phyloP scores from a whole-genome alignment of 2,113 vertebrate genomes.

The Mustelus asterias region DNA sequence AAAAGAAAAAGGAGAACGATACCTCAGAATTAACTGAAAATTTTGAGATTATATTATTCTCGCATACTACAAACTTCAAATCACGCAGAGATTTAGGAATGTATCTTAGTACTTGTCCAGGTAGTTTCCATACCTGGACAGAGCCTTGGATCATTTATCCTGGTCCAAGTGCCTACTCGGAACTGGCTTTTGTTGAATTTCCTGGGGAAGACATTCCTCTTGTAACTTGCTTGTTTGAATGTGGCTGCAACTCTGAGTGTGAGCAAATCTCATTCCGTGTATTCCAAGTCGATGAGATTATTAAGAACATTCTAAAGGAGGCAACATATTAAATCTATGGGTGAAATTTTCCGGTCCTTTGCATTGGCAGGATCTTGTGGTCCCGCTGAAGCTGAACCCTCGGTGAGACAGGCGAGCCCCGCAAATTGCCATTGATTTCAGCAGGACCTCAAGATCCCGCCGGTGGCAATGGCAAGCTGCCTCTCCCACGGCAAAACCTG shows the following conservation, averaged over 20 bases:
- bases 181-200: slow-evolving; percentile 64
- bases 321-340: neutral
- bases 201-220: slow-evolving; percentile 50
- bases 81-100: slow-evolving; percentile 68
- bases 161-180: slow-evolving; percentile 81
- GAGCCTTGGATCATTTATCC: slow-evolving; percentile 64
- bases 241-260: slow-evolving; percentile 51
- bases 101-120: slow-evolving; percentile 69
- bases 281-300: slow-evolving; percentile 52
- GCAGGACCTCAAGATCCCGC: too few relatives aligned
- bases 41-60: slow-evolving; percentile 57
- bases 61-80: slow-evolving; percentile 67
- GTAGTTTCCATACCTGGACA: slow-evolving; percentile 57
- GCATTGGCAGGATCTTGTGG: too few relatives aligned
- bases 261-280: slow-evolving; percentile 58
- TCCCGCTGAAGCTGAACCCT: too few relatives aligned
- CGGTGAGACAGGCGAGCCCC: too few relatives aligned
- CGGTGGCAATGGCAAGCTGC: too few relatives aligned
- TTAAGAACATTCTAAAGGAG: neutral
- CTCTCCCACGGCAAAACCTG: too few relatives aligned
- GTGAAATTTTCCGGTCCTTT: too few relatives aligned
- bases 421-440: too few relatives aligned
- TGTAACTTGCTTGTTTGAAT: slow-evolving; percentile 80
- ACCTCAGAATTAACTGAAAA: slow-evolving; percentile 42
- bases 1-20: neutral